Evolutionary conservation across 2,113 vertebrate species (phyloP), one percentile per base, ranked within the genome.

Genomic region (Heteronetta atricapilla): DNA sequence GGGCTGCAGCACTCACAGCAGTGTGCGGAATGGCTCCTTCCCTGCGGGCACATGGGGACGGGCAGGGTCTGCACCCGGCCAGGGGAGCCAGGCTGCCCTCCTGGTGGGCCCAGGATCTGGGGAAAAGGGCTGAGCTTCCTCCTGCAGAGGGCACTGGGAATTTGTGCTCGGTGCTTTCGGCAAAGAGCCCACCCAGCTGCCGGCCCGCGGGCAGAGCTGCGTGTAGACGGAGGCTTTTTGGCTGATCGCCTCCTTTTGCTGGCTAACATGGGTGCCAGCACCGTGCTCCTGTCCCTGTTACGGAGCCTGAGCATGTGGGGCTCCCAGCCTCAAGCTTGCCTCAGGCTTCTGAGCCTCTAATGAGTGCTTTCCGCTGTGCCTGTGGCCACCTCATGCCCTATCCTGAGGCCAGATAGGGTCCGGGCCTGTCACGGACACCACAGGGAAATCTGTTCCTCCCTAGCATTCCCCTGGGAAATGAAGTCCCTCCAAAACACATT

Each of bases 61-160:
- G 64, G 59, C 42, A 40, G 38, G 46, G 46, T 48, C 46, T 48
- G 46, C 46, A 11, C 46, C 20, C 20, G 11, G 46, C 46, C 20
- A 11, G 46, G 46, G 50, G 23, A 25, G 22, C 50, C 50, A 25
- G 50, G 23, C 50, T 69, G 76, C 42, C 53, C 21, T 79, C 48
- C 75, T 83, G 63, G 19, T 60, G 60, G 38, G 62, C 48, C 38
- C 53, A 21, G 25, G 78, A 85, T 79, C 12, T 88, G 53, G 79
- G 88, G 70, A 1, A 52, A 73, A 86, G 55, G 76, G 80, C 34
- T 18, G 40, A 48, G 72, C 36, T 94, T 88, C 94, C 66, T 89
- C 97, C 97, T 95, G 93, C 87, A 97, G 96, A 96, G 96, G 97
- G 96, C 95, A 94, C 87, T 93, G 92, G 90, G 94, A 94, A 82